phyloP scores from a whole-genome alignment of 1,140 invertebrate genomes.

The Scaptomyza montana region DNA sequence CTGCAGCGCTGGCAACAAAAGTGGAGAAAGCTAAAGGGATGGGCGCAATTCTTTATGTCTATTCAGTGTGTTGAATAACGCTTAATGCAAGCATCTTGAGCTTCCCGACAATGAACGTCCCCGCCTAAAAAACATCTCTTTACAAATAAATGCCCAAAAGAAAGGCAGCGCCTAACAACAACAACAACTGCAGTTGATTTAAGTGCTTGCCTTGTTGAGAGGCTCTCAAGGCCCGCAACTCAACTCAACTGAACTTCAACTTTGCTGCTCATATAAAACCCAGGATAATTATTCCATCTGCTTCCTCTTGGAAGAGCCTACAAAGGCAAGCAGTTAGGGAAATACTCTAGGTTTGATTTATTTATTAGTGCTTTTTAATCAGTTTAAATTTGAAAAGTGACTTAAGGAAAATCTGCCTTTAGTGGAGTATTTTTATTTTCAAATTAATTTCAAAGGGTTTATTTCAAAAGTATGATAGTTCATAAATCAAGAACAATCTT shows the following conservation, averaged over 20 bases:
- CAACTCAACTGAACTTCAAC: constrained; percentile 34
- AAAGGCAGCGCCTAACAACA: constrained; percentile 46
- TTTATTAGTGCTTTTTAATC: too few relatives aligned
- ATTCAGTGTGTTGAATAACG: constrained; percentile 49
- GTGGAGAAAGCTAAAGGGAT: not conserved
- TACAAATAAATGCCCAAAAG: constrained; percentile 60
- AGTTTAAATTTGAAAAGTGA: too few relatives aligned
- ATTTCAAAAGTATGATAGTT: too few relatives aligned
- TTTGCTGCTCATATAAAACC: constrained; percentile 45
- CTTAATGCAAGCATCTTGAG: constrained; percentile 51
- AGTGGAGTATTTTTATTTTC: too few relatives aligned
- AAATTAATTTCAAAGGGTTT: too few relatives aligned
- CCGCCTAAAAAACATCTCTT: constrained; percentile 50
- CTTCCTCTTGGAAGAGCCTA: not conserved
- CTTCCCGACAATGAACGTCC: constrained; percentile 10
- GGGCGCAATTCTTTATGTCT: not conserved
- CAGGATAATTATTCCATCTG: constrained; percentile 54
- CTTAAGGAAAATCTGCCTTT: too few relatives aligned
- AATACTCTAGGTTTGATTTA: constrained; percentile 8
- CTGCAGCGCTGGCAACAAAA: constrained; percentile 30
- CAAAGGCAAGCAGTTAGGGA: not conserved
- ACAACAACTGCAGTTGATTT: constrained; percentile 52
- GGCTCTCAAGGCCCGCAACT: constrained; percentile 46
- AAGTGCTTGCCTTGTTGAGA: constrained; percentile 54
- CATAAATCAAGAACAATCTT: too few relatives aligned